Base-by-base conservation (phyloP, 2,797 vertebrate species). In the Macrochelys suwanniensis region DNA sequence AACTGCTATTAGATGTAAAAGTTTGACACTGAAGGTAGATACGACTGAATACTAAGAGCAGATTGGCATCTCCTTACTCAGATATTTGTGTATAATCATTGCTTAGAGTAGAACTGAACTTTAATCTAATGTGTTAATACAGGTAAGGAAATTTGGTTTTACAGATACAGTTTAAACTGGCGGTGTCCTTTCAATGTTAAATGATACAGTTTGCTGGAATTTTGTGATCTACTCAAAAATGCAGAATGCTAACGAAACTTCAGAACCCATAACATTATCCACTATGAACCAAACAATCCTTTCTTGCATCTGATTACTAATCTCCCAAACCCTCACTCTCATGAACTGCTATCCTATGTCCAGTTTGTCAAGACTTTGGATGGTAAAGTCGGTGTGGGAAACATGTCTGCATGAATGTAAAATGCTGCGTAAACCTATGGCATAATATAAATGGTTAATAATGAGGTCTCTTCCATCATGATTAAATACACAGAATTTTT, bases 31-130 rank as follows among this genome's bases (percentile, higher is more conserved):
- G 65, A 71, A 42, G 10, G 23, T 71, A 71, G 17, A 37, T 42
- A 12, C 42, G n/a, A 51, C 1, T 15, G 54, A 79, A 23, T 15
- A 59, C 33, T 28, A 84, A 78, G 23, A 0, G 0, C 1, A n/a
- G 50, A 78, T 2, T 25, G 61, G 10, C 10, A 88, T 33, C 1
- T 85, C 31, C 47, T 80, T 77, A 8, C 33, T 71, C 82, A 87
- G 45, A 7, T 45, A 21, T 37, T 37, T 37, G 65, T 21, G n/a
- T 21, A 37, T 68, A 77, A 37, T 16, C 25, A 81, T 5, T 74
- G 33, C 0, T 1, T 33, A 10, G 25, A 68, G 21, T 3, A 74
- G 5, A 68, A 87, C 61, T 1, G 47, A 10, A 71, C n/a, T 71
- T 71, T 42, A 65, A 13, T 33, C 5, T 5, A 1, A 86, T 65